phyloP scores from a whole-genome alignment of 2,113 vertebrate genomes.

The Oryzias woworae region DNA sequence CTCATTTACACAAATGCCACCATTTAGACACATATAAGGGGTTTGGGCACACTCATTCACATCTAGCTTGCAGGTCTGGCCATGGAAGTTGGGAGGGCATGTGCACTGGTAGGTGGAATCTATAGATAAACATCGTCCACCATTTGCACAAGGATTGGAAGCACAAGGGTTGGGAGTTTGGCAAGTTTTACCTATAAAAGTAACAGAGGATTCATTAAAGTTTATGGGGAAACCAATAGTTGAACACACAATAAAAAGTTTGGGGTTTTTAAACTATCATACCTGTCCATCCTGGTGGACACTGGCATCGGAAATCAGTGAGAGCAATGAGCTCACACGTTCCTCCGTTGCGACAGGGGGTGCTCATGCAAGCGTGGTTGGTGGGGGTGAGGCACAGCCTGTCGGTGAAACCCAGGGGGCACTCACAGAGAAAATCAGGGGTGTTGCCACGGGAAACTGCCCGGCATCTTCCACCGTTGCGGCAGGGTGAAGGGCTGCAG shows the following conservation, averaged over 20 bases:
- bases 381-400: constrained; percentile 86
- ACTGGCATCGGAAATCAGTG: constrained; percentile 83
- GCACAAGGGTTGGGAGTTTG: constrained; percentile 92
- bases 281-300: constrained; percentile 91
- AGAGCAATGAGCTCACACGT: constrained; percentile 84
- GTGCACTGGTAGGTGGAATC: constrained; percentile 87
- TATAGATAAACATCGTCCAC: constrained; percentile 88
- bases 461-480: constrained; percentile 84
- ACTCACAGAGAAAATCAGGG: constrained; percentile 81
- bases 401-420: constrained; percentile 86
- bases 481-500: constrained; percentile 86
- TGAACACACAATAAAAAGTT: background rate
- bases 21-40: constrained; percentile 81
- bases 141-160: constrained; percentile 95
- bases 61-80: constrained; percentile 92
- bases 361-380: constrained; percentile 86
- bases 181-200: constrained; percentile 86
- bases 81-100: constrained; percentile 84
- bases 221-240: background rate
- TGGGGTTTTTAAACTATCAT: constrained; percentile 10
- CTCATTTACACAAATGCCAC: constrained; percentile 89
- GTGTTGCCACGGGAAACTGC: constrained; percentile 68
- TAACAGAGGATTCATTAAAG: background rate
- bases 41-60: constrained; percentile 88
- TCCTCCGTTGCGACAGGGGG: constrained; percentile 89